Conservation (phyloP, 2,113 vertebrate species). For the Leucosticte australis region DNA sequence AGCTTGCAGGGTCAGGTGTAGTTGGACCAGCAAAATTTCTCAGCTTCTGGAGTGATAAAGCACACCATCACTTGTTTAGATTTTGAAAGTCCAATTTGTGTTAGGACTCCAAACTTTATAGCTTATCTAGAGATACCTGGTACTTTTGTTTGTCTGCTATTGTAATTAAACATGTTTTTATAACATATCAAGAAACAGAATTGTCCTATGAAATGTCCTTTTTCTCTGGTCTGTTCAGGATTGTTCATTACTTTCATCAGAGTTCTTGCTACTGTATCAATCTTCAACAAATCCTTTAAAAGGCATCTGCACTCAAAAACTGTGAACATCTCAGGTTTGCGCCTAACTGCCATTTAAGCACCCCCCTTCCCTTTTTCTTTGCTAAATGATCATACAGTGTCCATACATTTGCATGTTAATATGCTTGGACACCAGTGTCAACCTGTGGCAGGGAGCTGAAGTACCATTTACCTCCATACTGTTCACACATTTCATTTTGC, state of each 20-base stretch:
- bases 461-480: neutral
- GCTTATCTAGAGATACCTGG: neutral
- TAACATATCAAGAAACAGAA: neutral
- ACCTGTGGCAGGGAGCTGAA: neutral
- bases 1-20: neutral
- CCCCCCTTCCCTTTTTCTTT: neutral
- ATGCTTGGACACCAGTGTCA: neutral
- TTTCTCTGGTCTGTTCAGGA: neutral
- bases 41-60: neutral
- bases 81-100: neutral
- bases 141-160: neutral
- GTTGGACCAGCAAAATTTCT: neutral
- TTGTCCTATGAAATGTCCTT: neutral
- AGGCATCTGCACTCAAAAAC: neutral
- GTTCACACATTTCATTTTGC: neutral
- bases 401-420: neutral
- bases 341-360: neutral
- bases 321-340: neutral
- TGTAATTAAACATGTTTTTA: neutral
- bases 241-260: neutral
- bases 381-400: neutral
- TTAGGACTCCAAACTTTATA: neutral
- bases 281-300: neutral
- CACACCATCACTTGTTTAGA: neutral
- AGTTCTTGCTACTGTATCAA: neutral